Evolutionary conservation across 2,113 vertebrate genomes (phyloP).

Genomic region (Podiceps cristatus): DNA sequence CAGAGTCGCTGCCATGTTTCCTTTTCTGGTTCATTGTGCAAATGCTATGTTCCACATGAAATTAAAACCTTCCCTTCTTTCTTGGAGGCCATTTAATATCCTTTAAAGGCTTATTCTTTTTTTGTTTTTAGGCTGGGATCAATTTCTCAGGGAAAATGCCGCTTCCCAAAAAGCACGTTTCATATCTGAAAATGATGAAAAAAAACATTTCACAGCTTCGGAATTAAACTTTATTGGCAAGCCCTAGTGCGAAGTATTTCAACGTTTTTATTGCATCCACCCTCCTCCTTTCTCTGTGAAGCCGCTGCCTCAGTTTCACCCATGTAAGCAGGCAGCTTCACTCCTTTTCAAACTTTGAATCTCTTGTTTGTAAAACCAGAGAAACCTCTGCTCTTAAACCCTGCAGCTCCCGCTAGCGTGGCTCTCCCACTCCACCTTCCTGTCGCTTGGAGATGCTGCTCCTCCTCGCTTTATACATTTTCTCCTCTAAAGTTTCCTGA

Average conservation of each 20-base stretch:
- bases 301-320: not conserved
- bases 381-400: not conserved
- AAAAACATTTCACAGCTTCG: not conserved
- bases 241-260: not conserved
- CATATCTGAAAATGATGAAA: not conserved
- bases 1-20: not conserved
- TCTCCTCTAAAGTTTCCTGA: not conserved
- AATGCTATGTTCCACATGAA: not conserved
- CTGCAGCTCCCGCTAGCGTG: fast-evolving
- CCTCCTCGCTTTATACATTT: fast-evolving
- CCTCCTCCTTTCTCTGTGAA: not conserved
- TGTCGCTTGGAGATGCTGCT: slow-evolving; percentile 12
- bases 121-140: not conserved
- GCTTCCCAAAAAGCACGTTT: not conserved
- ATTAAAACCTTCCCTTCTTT: slow-evolving; percentile 25
- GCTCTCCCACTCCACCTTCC: slow-evolving; percentile 68
- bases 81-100: not conserved
- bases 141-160: not conserved
- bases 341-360: not conserved
- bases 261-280: not conserved
- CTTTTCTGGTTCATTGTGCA: not conserved
- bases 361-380: not conserved
- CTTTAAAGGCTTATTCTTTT: not conserved
- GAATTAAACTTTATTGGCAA: not conserved
- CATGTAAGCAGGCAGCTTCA: not conserved